Base-by-base conservation (phyloP, 1,140 invertebrate genomes). In the Neodiprion pinetum region DNA sequence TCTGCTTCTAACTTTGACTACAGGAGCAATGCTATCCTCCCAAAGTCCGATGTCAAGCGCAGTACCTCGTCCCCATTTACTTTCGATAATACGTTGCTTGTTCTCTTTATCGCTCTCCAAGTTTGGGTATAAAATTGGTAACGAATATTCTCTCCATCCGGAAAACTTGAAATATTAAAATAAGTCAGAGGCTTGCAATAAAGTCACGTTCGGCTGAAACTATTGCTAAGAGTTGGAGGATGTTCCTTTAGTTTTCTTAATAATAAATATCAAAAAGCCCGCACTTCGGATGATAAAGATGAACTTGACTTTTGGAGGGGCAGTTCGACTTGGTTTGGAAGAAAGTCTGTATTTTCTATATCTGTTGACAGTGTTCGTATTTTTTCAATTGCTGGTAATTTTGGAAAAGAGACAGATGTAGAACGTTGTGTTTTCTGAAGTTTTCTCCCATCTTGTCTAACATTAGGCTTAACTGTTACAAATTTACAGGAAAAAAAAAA, bases 41-140 rank as follows among this genome's bases (percentile, higher is more conserved):
- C 83, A 84, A 28, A 81, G 70, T 73, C 75, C 48, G 5, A 40
- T 28, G 67, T 84, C 76, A 48, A 84, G 70, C 10, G 77, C 75
- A 9, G 76, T 80, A 69, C 76, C 74, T 61, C 53, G 53, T 48
- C 76, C 75, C 83, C 83, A 84, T 69, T 76, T 75, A 40, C 72
- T 80, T 47, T 77, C 66, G 12, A 75, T 73, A 72, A 78, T 74
- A 48, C 40, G 72, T 23, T 71, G 67, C 72, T 66, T 72, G 23
- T 73, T 66, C 1, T 80, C 73, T 17, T 14, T 17, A 61, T 61
- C 53, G n/a, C 53, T 61, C n/a, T 12, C 53, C 8, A 17, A 61
- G 53, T 61, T 61, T 9, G 11, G 11, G 53, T 61, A 61, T 61
- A 61, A 0, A 61, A 12, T 61, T 12, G 11, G 53, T 5, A 40